Evolutionary conservation across 2,797 vertebrate genomes (phyloP), one percentile per base, ranked within the genome.

Genomic region (Hybognathus amarus): DNA sequence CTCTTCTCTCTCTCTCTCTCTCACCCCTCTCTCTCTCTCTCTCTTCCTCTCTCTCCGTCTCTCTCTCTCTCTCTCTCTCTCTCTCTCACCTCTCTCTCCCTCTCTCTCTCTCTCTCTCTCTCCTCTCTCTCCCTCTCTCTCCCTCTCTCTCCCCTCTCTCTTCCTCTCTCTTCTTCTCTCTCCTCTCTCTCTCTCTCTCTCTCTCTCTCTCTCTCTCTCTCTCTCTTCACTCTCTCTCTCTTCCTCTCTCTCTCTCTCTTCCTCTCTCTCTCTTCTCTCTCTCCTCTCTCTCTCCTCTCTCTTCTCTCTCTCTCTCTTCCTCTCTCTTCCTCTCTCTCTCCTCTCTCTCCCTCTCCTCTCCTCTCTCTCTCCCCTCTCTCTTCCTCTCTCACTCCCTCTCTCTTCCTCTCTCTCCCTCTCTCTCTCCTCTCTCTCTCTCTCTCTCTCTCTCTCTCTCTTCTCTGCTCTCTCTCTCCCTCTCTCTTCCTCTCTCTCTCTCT

Each of bases 341-440:
- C n/a, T n/a, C n/a, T n/a, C n/a, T n/a, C 11, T 13, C 42, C 85
- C 88, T 91, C 87, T 90, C 85, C 89, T n/a, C 47, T 36, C 50
- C 27, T 56, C 71, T 69, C 59, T 78, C 27, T 79, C 61, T 18
- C 22, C 66, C 27, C 38, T 8, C 27, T 36, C 54, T 38, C 69
- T 59, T 30, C 13, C 68, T 52, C 36, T 27, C 22, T 47, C 74
- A 18, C 67, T 78, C 70, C 64, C 15, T 74, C 80, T 66, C 33
- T 64, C 81, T 83, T 40, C 22, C 45, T 17, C 36, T 42, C 42
- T 36, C 69, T 56, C 30, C 3, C 30, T 30, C 30, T 30, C 30
- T 30, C n/a, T n/a, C n/a, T n/a, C 59, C 56, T 83, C n/a, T 24
- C 59, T 64, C 24, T 38, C 30, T 47, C 67, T 24, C 67, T 71